Evolutionary conservation across 2,113 vertebrate genomes (phyloP).

Genomic region (Taxidea taxus): DNA sequence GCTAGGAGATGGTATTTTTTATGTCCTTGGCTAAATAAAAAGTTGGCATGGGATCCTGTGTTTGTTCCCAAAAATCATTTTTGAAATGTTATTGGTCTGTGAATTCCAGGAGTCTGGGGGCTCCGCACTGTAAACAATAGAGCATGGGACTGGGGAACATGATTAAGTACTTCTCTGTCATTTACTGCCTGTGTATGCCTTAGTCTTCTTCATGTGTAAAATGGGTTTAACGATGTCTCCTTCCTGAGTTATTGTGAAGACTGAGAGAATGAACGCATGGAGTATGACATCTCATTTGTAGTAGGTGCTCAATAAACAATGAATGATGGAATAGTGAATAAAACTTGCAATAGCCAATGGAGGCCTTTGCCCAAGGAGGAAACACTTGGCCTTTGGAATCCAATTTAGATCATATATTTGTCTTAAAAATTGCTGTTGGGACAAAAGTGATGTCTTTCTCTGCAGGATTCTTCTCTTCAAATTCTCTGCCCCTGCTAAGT

Average conservation of each 20-base stretch:
- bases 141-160: background rate
- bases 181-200: background rate
- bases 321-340: background rate
- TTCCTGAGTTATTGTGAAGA: background rate
- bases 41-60: slow-evolving; percentile 48
- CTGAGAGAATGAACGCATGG: background rate
- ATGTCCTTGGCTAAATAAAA: slow-evolving; percentile 58
- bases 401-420: background rate
- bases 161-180: background rate
- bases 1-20: slow-evolving; percentile 39
- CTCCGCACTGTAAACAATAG: background rate
- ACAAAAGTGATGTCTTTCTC: background rate
- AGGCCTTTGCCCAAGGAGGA: background rate
- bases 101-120: slow-evolving; percentile 46
- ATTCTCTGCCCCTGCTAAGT: background rate
- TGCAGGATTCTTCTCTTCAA: background rate
- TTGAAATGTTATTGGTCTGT: slow-evolving; percentile 32
- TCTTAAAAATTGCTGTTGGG: slow-evolving; percentile 26
- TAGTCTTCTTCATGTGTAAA: background rate
- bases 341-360: background rate
- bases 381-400: background rate
- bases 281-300: background rate
- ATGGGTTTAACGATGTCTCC: background rate
- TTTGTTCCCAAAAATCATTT: slow-evolving; percentile 55
- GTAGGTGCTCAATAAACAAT: background rate